phyloP scores from a whole-genome alignment of 1,140 invertebrate genomes.

The Apocrypta bakeri region DNA sequence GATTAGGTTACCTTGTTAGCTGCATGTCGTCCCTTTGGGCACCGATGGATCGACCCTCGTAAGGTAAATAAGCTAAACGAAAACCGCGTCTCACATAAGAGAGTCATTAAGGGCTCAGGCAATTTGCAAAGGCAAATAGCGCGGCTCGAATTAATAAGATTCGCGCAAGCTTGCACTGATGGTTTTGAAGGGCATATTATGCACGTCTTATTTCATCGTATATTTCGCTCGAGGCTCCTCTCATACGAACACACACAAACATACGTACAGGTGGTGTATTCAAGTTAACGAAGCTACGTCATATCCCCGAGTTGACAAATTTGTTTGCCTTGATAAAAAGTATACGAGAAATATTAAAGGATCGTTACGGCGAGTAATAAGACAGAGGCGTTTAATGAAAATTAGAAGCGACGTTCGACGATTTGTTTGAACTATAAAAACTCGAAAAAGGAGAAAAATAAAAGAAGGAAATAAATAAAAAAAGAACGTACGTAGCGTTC shows the following conservation, averaged over 20 bases:
- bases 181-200: not conserved
- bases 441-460: not conserved
- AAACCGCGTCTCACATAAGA: not conserved
- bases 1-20: conserved; percentile 25
- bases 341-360: not conserved
- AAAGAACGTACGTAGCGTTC: not conserved
- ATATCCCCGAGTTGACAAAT: not conserved
- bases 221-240: not conserved
- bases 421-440: not conserved
- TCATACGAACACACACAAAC: not conserved
- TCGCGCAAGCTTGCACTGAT: not conserved
- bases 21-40: not conserved
- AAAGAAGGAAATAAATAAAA: conserved; percentile 26
- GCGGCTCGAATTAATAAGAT: conserved; percentile 34
- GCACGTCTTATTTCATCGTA: conserved; percentile 29
- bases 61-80: conserved; percentile 12
- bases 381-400: not conserved
- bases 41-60: conserved; percentile 7
- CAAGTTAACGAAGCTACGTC: not conserved
- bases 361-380: not conserved
- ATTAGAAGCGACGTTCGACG: not conserved
- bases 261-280: not conserved
- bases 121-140: conserved; percentile 30
- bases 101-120: conserved; percentile 29
- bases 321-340: not conserved